Evolutionary conservation across 2,797 vertebrate genomes (phyloP).

Genomic region (Microtus agrestis): DNA sequence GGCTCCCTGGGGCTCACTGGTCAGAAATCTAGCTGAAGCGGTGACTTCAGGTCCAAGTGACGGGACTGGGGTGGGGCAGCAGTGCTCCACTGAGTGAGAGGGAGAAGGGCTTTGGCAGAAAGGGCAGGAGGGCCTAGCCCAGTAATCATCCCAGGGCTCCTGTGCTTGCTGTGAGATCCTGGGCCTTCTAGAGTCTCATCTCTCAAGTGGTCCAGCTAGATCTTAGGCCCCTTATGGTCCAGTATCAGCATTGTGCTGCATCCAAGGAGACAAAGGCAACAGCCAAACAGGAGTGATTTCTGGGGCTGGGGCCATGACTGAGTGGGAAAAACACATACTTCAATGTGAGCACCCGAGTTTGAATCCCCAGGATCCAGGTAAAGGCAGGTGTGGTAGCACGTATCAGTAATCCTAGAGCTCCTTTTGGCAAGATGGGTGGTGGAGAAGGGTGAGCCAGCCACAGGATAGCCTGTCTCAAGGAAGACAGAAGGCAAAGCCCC

Average conservation of each 20-base stretch:
- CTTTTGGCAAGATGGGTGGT: not conserved
- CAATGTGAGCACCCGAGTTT: not conserved
- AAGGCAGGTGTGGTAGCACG: fast-evolving
- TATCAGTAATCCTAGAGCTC: not conserved
- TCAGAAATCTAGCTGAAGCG: not conserved
- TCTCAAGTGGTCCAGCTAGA: not conserved
- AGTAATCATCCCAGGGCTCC: not conserved
- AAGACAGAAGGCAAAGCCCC: not conserved
- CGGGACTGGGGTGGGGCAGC: not conserved
- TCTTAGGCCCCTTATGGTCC: not conserved
- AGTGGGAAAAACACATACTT: not conserved
- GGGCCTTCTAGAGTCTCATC: not conserved
- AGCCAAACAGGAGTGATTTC: not conserved
- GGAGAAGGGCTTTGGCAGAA: not conserved
- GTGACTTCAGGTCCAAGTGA: not conserved
- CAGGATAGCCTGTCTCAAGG: not conserved
- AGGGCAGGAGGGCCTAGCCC: fast-evolving
- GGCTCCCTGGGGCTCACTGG: not conserved
- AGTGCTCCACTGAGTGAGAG: not conserved
- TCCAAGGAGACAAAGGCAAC: not conserved
- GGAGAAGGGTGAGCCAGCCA: not conserved
- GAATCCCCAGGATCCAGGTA: not conserved
- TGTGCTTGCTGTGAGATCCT: not conserved
- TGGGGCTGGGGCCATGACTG: not conserved
- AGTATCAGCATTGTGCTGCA: not conserved